phyloP scores from a whole-genome alignment of 2,888 invertebrate species.

The Drosophila algonquin region DNA sequence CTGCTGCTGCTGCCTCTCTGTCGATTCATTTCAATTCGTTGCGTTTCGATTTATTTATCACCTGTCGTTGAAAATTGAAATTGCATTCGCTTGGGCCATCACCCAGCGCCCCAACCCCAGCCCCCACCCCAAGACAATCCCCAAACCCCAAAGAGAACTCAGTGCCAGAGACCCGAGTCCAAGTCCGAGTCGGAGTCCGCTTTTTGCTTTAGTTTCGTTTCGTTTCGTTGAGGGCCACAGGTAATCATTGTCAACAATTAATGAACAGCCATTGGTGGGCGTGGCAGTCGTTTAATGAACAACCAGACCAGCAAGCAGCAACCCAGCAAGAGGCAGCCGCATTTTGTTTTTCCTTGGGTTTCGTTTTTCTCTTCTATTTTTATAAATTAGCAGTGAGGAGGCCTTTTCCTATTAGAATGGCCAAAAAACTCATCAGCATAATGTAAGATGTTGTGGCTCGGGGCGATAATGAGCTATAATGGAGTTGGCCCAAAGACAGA shows the following conservation, averaged over 20 bases:
- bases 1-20: neutral
- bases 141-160: neutral
- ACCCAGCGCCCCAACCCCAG: neutral
- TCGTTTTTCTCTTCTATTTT: constrained; percentile 14
- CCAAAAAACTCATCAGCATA: constrained; percentile 82
- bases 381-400: constrained; percentile 52
- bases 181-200: neutral
- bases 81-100: constrained; percentile 62
- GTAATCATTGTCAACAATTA: constrained; percentile 79
- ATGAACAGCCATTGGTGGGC: constrained; percentile 73
- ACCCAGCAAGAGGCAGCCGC: constrained; percentile 27
- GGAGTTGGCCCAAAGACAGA: constrained; percentile 69
- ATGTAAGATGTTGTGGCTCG: constrained; percentile 82
- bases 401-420: constrained; percentile 72
- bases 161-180: neutral
- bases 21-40: constrained; percentile 72
- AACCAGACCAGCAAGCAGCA: constrained; percentile 16
- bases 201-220: constrained; percentile 24
- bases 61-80: constrained; percentile 82
- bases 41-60: constrained; percentile 83
- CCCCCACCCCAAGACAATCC: neutral
- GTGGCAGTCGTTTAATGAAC: constrained; percentile 71
- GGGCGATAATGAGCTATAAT: constrained; percentile 84
- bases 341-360: constrained; percentile 20
- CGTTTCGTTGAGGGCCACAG: constrained; percentile 54